phyloP scores from a whole-genome alignment of 2,888 invertebrate genomes.

The Drosophila acutilabella region DNA sequence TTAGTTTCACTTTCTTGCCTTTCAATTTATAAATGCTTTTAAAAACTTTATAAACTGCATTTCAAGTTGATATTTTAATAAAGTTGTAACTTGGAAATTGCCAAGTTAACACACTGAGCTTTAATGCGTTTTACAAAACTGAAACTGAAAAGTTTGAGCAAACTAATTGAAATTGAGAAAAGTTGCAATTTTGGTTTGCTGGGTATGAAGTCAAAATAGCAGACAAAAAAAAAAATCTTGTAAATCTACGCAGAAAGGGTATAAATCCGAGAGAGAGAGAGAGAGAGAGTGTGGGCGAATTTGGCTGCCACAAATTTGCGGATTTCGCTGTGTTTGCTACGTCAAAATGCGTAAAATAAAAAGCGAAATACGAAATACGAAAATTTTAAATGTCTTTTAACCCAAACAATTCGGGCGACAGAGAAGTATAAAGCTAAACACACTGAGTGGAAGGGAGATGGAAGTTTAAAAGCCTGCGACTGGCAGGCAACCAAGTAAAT shows the following conservation, averaged over 20 bases:
- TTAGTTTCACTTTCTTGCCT: too few relatives aligned
- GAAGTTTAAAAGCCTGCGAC: constrained; percentile 30
- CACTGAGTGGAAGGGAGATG: neutral
- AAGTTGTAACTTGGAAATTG: too few relatives aligned
- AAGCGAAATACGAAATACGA: constrained; percentile 16
- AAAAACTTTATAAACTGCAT: too few relatives aligned
- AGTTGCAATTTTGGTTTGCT: too few relatives aligned
- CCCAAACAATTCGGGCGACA: constrained; percentile 46
- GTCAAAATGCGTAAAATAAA: neutral
- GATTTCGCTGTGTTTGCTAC: constrained; percentile 25
- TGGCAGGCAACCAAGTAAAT: constrained; percentile 57
- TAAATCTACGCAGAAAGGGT: neutral
- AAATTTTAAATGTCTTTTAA: constrained; percentile 60
- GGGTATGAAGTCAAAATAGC: neutral
- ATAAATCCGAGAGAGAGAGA: neutral
- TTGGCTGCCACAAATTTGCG: constrained; percentile 40
- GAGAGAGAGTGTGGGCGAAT: constrained; percentile 13
- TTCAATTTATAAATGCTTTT: too few relatives aligned
- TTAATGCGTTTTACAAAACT: too few relatives aligned
- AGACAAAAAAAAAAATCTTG: neutral
- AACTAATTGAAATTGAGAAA: too few relatives aligned
- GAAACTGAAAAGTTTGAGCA: too few relatives aligned
- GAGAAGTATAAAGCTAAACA: neutral
- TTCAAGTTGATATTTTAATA: too few relatives aligned
- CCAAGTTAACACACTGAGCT: too few relatives aligned